Percentiles rank a stretch among this genome's conserved stretches.
Conservation (phyloP, 2,888 invertebrate species). For the Gisinianus flammeolus region DNA sequence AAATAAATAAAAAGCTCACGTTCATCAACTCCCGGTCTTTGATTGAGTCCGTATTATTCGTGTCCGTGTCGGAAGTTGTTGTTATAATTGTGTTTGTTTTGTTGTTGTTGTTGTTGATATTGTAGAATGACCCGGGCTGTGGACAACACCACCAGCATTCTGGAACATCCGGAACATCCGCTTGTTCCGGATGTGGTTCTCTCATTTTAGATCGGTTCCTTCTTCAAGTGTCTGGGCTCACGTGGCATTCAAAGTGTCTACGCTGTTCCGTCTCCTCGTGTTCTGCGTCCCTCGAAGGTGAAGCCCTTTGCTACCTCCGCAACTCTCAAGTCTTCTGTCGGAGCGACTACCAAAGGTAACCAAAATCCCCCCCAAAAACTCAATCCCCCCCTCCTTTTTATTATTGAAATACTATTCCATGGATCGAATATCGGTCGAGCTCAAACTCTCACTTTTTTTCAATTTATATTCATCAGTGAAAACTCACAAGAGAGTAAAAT, state of each 20-base stretch:
- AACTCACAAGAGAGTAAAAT: too few relatives aligned
- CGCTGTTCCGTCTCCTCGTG: conserved; percentile 61
- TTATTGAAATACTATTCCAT: too few relatives aligned
- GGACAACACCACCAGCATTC: too few relatives aligned
- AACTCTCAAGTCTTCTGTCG: conserved; percentile 64
- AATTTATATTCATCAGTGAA: too few relatives aligned
- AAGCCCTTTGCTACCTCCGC: conserved; percentile 63
- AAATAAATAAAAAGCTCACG: too few relatives aligned
- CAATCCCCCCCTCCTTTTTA: not conserved
- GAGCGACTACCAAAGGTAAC: conserved; percentile 63
- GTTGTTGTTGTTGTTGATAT: not conserved
- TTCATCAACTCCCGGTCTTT: too few relatives aligned
- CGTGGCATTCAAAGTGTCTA: conserved; percentile 64
- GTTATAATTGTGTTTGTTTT: not conserved
- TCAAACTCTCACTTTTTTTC: not conserved
- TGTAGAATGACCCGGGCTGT: not conserved
- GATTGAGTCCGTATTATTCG: too few relatives aligned
- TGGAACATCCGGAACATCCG: too few relatives aligned
- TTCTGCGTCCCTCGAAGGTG: conserved; percentile 60
- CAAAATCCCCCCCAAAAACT: not conserved
- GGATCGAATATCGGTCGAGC: not conserved
- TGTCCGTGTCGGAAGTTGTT: too few relatives aligned
- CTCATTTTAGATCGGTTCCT: conserved; percentile 43
- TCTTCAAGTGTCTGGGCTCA: conserved; percentile 61
- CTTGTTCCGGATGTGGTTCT: conserved; percentile 45